Evolutionary conservation across 2,797 vertebrate species (phyloP).

Genomic region (Podarcis lilfordi): DNA sequence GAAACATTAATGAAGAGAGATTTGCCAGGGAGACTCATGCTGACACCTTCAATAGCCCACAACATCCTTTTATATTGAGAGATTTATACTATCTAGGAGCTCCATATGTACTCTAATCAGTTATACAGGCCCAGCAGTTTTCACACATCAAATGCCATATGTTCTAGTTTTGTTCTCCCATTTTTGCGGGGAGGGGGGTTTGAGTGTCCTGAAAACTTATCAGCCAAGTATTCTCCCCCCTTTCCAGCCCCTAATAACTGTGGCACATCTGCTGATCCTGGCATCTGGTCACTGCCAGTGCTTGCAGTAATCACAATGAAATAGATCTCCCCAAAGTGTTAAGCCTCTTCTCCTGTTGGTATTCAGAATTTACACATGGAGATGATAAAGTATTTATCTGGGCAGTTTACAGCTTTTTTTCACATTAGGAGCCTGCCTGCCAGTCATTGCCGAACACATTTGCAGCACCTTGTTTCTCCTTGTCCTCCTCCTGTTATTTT

Average conservation of each 20-base stretch:
- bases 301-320: slow-evolving; percentile 24
- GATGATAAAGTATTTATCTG: slow-evolving; percentile 56
- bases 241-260: slow-evolving; percentile 12
- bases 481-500: neutral
- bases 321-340: slow-evolving; percentile 22
- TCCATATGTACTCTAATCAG: slow-evolving; percentile 63
- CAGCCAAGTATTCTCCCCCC: slow-evolving; percentile 31
- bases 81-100: slow-evolving; percentile 62
- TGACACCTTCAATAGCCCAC: slow-evolving; percentile 63
- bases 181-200: neutral
- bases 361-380: slow-evolving; percentile 29
- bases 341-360: slow-evolving; percentile 20
- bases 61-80: slow-evolving; percentile 61
- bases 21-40: slow-evolving; percentile 56
- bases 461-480: neutral
- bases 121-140: slow-evolving; percentile 57
- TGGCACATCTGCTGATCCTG: slow-evolving; percentile 5
- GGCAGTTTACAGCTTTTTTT: slow-evolving; percentile 31
- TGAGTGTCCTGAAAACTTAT: slow-evolving; percentile 47
- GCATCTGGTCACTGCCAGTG: neutral
- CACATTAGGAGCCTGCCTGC: slow-evolving; percentile 25
- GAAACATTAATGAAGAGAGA: slow-evolving; percentile 72
- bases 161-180: slow-evolving; percentile 45
- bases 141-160: slow-evolving; percentile 52
- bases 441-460: slow-evolving; percentile 4